Evolutionary conservation across 2,888 invertebrate species (phyloP).

Genomic region (Conops quadrifasciatus): DNA sequence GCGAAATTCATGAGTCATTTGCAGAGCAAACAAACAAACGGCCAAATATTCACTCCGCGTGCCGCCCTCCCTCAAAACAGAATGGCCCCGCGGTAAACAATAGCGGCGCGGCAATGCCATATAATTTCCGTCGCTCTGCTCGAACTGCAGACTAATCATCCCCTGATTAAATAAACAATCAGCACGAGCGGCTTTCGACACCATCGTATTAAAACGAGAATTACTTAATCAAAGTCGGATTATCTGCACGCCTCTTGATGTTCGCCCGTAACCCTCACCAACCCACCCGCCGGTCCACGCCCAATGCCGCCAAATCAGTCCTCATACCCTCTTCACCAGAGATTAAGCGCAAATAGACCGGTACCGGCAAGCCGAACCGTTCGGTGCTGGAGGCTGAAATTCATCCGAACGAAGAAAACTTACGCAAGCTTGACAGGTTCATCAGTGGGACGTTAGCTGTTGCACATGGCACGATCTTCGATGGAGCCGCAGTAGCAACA

Average conservation of each 20-base stretch:
- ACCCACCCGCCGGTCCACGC: not conserved
- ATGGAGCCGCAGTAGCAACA: conserved; percentile 38
- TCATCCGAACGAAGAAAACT: conserved; percentile 36
- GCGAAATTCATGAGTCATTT: conserved; percentile 8
- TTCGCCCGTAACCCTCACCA: conserved; percentile 40
- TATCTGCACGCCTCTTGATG: conserved; percentile 51
- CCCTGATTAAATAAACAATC: conserved; percentile 37
- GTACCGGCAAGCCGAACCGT: conserved; percentile 20
- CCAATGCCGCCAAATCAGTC: not conserved
- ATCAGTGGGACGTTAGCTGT: conserved; percentile 32
- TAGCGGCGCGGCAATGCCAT: conserved; percentile 13
- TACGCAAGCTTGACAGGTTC: conserved; percentile 52
- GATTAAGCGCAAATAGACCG: conserved; percentile 31
- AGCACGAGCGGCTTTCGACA: conserved; percentile 54
- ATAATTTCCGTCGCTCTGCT: conserved; percentile 23
- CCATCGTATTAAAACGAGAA: conserved; percentile 53
- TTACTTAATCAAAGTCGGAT: conserved; percentile 64
- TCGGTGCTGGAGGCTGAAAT: conserved; percentile 27
- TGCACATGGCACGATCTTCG: conserved; percentile 33
- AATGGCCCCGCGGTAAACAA: conserved; percentile 6
- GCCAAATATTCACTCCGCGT: conserved; percentile 7
- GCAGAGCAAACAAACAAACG: conserved; percentile 16
- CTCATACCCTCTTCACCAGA: conserved; percentile 14
- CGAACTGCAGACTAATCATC: conserved; percentile 36
- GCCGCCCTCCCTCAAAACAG: not conserved